Percentiles rank a stretch among this genome's conserved stretches.
Evolutionary conservation across 2,113 vertebrate genomes (phyloP).

Genomic region (Hydrochoerus hydrochaeris): DNA sequence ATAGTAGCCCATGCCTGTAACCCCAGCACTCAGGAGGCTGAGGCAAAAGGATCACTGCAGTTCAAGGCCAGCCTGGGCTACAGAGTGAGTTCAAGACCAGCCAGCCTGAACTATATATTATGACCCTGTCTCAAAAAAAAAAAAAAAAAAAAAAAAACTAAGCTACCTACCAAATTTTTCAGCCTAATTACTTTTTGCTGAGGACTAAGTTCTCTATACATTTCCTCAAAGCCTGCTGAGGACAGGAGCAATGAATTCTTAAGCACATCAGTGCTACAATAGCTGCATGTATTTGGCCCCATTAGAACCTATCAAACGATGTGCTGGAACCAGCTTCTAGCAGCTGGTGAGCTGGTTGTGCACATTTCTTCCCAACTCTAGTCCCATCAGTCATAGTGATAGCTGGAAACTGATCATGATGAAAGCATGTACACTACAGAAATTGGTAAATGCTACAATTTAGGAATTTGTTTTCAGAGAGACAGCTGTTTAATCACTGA

Average conservation of each 20-base stretch:
- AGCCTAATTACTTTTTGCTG: background rate
- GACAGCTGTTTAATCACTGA: background rate
- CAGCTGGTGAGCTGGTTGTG: background rate
- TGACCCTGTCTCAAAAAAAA: background rate
- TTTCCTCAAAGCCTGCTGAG: background rate
- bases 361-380: background rate
- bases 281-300: background rate
- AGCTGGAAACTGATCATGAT: background rate
- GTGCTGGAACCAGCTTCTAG: background rate
- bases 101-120: background rate
- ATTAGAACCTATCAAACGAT: background rate
- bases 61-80: background rate
- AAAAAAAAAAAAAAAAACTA: background rate
- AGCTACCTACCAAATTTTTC: background rate
- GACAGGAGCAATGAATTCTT: background rate
- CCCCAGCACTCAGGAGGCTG: background rate
- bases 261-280: background rate
- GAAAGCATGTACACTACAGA: background rate
- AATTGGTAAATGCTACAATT: background rate
- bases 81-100: background rate
- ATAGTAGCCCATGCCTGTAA: background rate
- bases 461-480: background rate
- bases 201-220: background rate
- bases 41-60: background rate
- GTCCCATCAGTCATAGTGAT: background rate